A percentile compares a stretch with the other conserved stretches of the same genome.
These are phyloP conservation scores for Bos taurus DNA, from an alignment of 2,113 vertebrate species.

Conservation along the genomic window DNA sequence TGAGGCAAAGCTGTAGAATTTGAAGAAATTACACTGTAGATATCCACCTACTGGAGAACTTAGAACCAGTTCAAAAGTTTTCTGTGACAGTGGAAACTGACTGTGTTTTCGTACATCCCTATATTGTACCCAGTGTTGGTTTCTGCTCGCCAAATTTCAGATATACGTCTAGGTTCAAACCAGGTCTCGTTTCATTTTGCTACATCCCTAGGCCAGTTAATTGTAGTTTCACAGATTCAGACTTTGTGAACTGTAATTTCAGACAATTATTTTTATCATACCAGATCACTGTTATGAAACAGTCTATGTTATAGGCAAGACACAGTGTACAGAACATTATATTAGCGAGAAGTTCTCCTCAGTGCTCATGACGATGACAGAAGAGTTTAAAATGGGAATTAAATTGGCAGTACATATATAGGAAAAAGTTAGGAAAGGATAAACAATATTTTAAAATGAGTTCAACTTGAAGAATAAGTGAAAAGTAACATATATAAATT, in stretches of 20 bases:
- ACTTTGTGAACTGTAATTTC: conserved; percentile 41
- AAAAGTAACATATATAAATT: not conserved
- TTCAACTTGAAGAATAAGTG: not conserved
- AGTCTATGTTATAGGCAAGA: not conserved
- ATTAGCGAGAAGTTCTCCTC: not conserved
- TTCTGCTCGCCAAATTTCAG: not conserved
- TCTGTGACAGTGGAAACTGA: not conserved
- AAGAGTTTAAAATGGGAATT: conserved; percentile 18
- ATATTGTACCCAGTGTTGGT: not conserved
- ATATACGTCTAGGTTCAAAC: conserved; percentile 25
- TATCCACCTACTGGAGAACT: not conserved
- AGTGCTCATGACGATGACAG: not conserved
- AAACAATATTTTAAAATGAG: not conserved
- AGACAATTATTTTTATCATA: conserved; percentile 49
- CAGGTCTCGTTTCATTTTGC: conserved; percentile 32
- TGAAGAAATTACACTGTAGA: not conserved
- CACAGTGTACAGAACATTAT: conserved; percentile 41
- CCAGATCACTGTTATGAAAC: conserved; percentile 21
- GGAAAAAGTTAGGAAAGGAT: not conserved
- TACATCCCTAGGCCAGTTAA: not conserved
- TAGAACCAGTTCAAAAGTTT: not conserved
- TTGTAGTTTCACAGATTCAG: conserved; percentile 11
- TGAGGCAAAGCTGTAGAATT: not conserved
- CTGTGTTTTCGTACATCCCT: not conserved
- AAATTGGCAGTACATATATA: not conserved